Conservation (phyloP, 2,113 vertebrate genomes). For the Tetraodon nigroviridis region DNA sequence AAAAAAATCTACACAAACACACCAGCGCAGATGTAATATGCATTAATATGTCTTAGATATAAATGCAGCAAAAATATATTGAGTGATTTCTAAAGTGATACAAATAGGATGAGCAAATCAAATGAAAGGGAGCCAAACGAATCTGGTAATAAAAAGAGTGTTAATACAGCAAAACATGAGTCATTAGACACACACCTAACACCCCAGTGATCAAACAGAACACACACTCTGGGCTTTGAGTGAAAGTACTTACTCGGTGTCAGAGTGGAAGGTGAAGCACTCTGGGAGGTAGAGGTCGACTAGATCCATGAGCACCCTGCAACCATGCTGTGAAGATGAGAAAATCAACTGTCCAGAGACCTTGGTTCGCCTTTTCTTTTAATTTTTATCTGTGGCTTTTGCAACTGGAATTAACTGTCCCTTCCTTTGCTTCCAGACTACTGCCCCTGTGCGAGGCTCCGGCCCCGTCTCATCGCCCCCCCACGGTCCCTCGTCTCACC, state of each 20-base stretch:
- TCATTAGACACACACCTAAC: neutral
- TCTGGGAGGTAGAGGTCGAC: constrained; percentile 71
- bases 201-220: too few relatives aligned
- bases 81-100: too few relatives aligned
- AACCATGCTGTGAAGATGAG: constrained; percentile 52
- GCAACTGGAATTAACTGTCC: neutral
- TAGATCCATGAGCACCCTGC: constrained; percentile 68
- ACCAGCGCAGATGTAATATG: too few relatives aligned
- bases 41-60: too few relatives aligned
- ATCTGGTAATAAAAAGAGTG: too few relatives aligned
- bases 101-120: too few relatives aligned
- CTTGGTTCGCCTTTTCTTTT: neutral
- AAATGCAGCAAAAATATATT: too few relatives aligned
- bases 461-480: constrained; percentile 30
- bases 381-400: constrained; percentile 4
- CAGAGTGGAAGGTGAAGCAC: constrained; percentile 71
- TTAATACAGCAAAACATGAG: neutral
- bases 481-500: constrained; percentile 44
- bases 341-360: constrained; percentile 14
- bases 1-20: too few relatives aligned
- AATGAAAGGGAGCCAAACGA: too few relatives aligned
- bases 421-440: constrained; percentile 13
- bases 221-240: neutral
- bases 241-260: constrained; percentile 64
- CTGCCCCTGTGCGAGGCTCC: constrained; percentile 19